phyloP scores from a whole-genome alignment of 2,888 invertebrate genomes.

The Gasteruption jaculator region DNA sequence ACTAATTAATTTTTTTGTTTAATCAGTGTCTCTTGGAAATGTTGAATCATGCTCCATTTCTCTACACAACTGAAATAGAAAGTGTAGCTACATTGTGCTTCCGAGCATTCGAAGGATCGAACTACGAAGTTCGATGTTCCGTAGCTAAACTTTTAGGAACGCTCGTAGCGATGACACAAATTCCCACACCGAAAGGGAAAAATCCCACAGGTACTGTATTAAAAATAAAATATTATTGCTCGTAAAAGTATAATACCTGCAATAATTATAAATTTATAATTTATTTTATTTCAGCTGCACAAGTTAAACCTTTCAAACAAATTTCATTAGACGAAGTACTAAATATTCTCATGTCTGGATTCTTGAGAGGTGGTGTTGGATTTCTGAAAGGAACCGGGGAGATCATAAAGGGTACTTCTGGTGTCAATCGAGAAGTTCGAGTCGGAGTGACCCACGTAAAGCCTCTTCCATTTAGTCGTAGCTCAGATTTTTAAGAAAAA shows the following conservation, averaged over 20 bases:
- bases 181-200: constrained; percentile 56
- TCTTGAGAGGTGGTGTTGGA: constrained; percentile 88
- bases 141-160: constrained; percentile 90
- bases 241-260: too few relatives aligned
- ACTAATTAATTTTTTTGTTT: constrained; percentile 11
- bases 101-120: constrained; percentile 86
- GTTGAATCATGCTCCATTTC: constrained; percentile 79
- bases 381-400: constrained; percentile 91
- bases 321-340: constrained; percentile 88
- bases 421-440: constrained; percentile 91
- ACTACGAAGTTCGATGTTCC: constrained; percentile 87
- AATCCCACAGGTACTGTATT: constrained; percentile 49
- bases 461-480: constrained; percentile 31
- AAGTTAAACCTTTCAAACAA: constrained; percentile 62
- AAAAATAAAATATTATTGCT: not conserved
- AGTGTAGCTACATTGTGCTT: constrained; percentile 88
- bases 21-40: constrained; percentile 80
- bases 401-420: constrained; percentile 92
- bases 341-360: constrained; percentile 87
- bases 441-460: constrained; percentile 96
- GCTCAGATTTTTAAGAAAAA: too few relatives aligned
- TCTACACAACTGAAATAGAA: constrained; percentile 87
- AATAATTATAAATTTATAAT: not conserved
- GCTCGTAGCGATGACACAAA: constrained; percentile 80
- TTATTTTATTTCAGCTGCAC: constrained; percentile 52